A percentile compares a stretch with the other conserved stretches of the same genome.
Conservation (phyloP, 2,797 vertebrate species). For the Hafferia zeledoni region DNA sequence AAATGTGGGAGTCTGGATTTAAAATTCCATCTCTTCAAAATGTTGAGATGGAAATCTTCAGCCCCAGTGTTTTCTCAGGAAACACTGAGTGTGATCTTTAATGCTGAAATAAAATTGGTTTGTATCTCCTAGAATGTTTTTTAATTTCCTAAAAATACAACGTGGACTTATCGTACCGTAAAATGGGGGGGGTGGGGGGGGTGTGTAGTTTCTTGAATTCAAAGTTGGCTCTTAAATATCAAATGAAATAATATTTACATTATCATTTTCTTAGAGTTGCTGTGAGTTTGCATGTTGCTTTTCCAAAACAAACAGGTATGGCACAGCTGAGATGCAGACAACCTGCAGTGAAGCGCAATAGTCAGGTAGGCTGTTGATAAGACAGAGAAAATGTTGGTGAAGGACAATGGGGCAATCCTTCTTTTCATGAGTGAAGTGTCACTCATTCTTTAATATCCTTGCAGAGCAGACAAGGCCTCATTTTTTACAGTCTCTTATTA, state of each 20-base stretch:
- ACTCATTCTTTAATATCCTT: slow-evolving; percentile 30
- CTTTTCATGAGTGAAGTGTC: slow-evolving; percentile 18
- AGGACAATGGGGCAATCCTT: slow-evolving; percentile 35
- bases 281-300: not conserved
- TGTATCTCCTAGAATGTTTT: not conserved
- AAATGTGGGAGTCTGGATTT: not conserved
- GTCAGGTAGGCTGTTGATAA: not conserved
- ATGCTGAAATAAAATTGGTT: not conserved
- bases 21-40: not conserved
- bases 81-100: not conserved
- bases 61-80: not conserved
- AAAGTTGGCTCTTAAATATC: not conserved
- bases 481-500: slow-evolving; percentile 50
- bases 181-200: too few relatives aligned
- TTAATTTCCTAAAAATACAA: not conserved
- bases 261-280: not conserved
- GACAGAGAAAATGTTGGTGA: slow-evolving; percentile 16
- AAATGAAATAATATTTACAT: not conserved
- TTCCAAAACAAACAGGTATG: not conserved
- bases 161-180: not conserved
- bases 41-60: not conserved
- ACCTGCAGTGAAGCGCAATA: not conserved
- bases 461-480: slow-evolving; percentile 18
- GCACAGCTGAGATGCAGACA: not conserved
- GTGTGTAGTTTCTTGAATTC: not conserved